Conservation (phyloP, 2,888 invertebrate genomes). For the Hypsopygia costalis region DNA sequence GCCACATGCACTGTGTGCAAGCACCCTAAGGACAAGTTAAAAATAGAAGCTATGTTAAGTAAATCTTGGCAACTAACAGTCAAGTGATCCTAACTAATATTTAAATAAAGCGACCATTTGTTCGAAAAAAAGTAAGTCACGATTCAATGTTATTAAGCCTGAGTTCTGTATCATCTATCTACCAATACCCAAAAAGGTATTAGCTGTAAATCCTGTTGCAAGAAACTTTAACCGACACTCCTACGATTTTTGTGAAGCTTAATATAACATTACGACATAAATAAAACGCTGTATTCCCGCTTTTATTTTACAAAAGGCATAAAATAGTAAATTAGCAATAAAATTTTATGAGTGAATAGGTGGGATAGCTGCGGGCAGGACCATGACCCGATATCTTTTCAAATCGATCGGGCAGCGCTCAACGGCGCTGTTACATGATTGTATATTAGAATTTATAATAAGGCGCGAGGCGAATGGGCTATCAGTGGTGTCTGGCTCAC, state of each 20-base stretch:
- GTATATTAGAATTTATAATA: conserved; percentile 57
- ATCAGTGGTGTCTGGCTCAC: conserved; percentile 34
- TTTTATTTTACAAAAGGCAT: conserved; percentile 23
- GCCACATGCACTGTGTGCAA: no score
- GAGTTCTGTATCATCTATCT: conserved; percentile 45
- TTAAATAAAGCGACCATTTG: no score
- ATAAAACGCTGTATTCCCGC: conserved; percentile 18
- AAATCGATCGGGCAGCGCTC: conserved; percentile 46
- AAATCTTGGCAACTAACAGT: no score
- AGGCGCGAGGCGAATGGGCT: conserved; percentile 29
- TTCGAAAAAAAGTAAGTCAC: conserved; percentile 26
- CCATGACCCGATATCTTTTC: conserved; percentile 48
- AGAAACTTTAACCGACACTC: conserved; percentile 34
- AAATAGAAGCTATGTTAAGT: no score
- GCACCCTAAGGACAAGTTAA: no score
- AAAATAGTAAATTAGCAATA: conserved; percentile 45
- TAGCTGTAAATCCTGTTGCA: conserved; percentile 41
- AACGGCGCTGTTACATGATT: conserved; percentile 36
- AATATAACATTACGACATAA: conserved; percentile 26
- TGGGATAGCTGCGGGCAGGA: conserved; percentile 32
- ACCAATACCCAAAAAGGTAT: conserved; percentile 48
- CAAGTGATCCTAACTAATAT: no score
- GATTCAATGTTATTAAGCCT: conserved; percentile 43
- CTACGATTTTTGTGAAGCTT: conserved; percentile 40
- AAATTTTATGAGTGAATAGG: conserved; percentile 42